A percentile compares a stretch with the other conserved stretches of the same genome.
These are phyloP conservation scores for Agonopterix arenella DNA, from an alignment of 2,888 invertebrate species.

Conservation along the genomic window DNA sequence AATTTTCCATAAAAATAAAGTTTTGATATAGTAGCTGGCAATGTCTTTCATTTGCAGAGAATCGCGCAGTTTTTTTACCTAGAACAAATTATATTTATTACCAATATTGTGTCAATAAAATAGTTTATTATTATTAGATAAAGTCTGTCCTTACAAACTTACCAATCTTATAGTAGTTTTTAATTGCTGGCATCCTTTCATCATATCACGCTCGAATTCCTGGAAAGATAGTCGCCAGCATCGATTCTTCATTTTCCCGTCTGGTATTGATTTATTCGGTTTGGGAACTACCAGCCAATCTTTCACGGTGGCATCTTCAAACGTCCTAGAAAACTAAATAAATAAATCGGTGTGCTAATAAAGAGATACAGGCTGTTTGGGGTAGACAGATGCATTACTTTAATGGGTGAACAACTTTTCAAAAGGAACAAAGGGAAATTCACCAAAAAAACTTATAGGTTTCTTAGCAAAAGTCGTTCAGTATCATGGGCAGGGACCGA, in stretches of 20 bases:
- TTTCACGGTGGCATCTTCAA: constrained; percentile 28
- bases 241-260: constrained; percentile 29
- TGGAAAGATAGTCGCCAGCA: constrained; percentile 78
- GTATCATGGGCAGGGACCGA: too few relatives aligned
- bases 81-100: constrained; percentile 11
- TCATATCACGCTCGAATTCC: constrained; percentile 67
- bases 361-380: background rate
- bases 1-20: constrained; percentile 65
- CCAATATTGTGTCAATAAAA: too few relatives aligned
- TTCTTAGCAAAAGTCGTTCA: too few relatives aligned
- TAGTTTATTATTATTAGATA: too few relatives aligned
- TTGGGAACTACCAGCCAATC: constrained; percentile 75
- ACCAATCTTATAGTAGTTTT: constrained; percentile 65
- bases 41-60: constrained; percentile 52
- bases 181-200: constrained; percentile 55
- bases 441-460: background rate
- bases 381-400: background rate
- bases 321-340: constrained; percentile 12
- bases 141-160: constrained; percentile 8
- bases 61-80: constrained; percentile 73
- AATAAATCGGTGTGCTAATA: background rate
- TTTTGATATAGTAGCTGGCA: constrained; percentile 78
- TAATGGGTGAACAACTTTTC: too few relatives aligned
- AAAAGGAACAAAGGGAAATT: background rate
- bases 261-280: constrained; percentile 43